Evolutionary conservation across 1,140 invertebrate species (phyloP), one percentile per base, ranked within the genome.

Genomic region (Carcinoscorpius rotundicauda): DNA sequence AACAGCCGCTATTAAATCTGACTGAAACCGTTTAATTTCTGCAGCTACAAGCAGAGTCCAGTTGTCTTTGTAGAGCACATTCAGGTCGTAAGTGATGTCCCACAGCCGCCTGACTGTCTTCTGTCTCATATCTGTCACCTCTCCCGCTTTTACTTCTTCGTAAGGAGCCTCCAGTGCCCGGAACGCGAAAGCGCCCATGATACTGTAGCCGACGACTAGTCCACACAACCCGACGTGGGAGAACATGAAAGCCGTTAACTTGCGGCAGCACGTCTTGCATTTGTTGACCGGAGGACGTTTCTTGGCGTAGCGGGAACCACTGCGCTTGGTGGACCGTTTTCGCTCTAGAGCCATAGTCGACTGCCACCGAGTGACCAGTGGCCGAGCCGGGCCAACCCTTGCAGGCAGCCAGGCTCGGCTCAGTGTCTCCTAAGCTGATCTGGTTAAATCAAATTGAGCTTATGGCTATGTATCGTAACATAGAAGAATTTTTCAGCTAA

Each of bases 21-120:
- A 87, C 78, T 95, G 91, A 78, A 96, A 96, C 71, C 85, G 84
- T 58, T 86, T 85, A 69, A 96, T 90, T 78, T 96, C 67, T 49
- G 66, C 62, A 3, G 64, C 63, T 62, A 73, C 71, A 66, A 68
- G 62, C 9, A 64, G 49, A 58, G 93, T 96, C 93, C 92, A 97
- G 76, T 97, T 96, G 75, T 93, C 90, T 71, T 88, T 87, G 77
- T 97, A 95, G 9, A 97, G 81, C 71, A 96, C 93, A 76, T 96
- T 96, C 61, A 97, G 81, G 61, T 86, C 88, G 69, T 93, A 89
- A 10, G 94, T 97, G 58, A 96, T 93, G 73, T 93, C 88, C 94
- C 93, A 97, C 8, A 96, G 74, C 9, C 76, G 71, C 59, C 77
- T 72, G 1, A 82, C 78, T 65, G 77, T 79, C 64, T 72, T 72